Conservation (phyloP, 2,797 vertebrate genomes). For the Knipowitschia caucasica region DNA sequence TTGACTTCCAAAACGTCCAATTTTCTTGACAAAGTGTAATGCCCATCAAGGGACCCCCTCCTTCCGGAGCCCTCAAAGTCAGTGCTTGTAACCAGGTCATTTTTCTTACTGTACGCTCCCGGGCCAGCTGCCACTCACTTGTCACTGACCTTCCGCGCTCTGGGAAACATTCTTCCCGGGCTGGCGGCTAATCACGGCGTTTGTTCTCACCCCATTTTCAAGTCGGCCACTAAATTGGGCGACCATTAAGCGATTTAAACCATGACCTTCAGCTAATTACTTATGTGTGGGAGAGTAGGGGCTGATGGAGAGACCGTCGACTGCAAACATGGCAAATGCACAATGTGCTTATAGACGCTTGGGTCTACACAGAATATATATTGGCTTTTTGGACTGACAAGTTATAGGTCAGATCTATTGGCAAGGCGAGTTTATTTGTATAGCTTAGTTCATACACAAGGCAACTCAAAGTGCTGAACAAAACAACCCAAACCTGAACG, state of each 20-base stretch:
- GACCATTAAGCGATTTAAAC: conserved; percentile 60
- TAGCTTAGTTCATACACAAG: too few relatives aligned
- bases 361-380: too few relatives aligned
- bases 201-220: conserved; percentile 51
- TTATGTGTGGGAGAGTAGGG: conserved; percentile 40
- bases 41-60: not conserved
- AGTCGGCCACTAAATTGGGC: conserved; percentile 46
- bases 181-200: conserved; percentile 45
- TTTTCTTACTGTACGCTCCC: conserved; percentile 19
- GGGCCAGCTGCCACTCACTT: conserved; percentile 40
- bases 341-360: too few relatives aligned
- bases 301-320: not conserved
- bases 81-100: not conserved
- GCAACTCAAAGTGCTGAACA: too few relatives aligned
- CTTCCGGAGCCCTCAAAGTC: not conserved
- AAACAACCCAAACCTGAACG: too few relatives aligned
- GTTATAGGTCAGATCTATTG: too few relatives aligned
- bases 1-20: not conserved
- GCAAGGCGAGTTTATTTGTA: too few relatives aligned
- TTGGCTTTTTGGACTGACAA: too few relatives aligned
- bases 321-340: not conserved
- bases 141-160: conserved; percentile 39
- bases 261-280: conserved; percentile 54
- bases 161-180: conserved; percentile 51
- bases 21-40: not conserved